Evolutionary conservation across 2,888 invertebrate genomes (phyloP).

Genomic region (Listrodromus nycthemerus): DNA sequence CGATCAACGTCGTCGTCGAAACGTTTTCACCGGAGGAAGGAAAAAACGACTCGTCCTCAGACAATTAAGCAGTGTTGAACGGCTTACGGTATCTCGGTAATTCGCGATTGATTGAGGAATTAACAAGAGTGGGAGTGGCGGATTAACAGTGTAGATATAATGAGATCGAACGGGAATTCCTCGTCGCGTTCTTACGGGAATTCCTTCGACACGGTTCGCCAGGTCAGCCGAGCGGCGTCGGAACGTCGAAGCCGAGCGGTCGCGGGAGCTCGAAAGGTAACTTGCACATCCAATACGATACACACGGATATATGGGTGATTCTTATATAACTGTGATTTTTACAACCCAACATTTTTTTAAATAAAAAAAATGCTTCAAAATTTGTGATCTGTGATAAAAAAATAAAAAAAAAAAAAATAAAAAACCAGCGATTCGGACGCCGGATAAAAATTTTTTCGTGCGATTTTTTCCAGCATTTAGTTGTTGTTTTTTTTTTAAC

Average conservation of each 20-base stretch:
- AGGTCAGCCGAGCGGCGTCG: constrained; percentile 20
- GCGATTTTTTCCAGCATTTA: too few species aligned
- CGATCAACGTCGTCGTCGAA: not conserved
- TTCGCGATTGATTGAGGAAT: constrained; percentile 23
- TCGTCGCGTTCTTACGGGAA: constrained; percentile 65
- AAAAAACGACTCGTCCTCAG: not conserved
- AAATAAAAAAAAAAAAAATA: too few species aligned
- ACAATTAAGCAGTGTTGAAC: not conserved
- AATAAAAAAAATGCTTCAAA: too few species aligned
- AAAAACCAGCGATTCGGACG: too few species aligned
- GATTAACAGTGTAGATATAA: constrained; percentile 24
- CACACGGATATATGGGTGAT: not conserved
- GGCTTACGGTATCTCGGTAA: not conserved
- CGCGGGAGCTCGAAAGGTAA: not conserved
- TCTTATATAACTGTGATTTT: too few species aligned
- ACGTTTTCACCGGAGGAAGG: too few species aligned
- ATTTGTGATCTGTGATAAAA: too few species aligned
- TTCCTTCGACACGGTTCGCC: constrained; percentile 67
- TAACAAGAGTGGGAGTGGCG: constrained; percentile 36
- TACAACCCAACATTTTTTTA: too few species aligned
- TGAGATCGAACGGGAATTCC: constrained; percentile 69
- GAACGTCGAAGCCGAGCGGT: not conserved
- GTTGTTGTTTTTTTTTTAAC: too few species aligned
- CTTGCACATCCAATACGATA: not conserved
- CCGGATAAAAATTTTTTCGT: too few species aligned